Base-by-base conservation (phyloP, 2,113 vertebrate genomes). In the Otocyon megalotis region DNA sequence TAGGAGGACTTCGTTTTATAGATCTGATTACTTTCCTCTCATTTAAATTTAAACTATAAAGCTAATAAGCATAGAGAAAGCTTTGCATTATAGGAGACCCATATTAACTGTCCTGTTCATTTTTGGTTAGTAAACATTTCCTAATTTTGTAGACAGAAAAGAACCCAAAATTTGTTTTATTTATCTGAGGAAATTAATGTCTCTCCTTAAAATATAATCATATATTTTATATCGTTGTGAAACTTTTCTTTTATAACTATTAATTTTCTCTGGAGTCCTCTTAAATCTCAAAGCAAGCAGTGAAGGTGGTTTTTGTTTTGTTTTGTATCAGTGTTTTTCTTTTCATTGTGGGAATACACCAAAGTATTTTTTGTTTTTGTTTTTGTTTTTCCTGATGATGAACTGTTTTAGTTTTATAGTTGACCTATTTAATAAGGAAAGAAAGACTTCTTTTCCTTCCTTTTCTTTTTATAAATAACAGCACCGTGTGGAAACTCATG, bases 21-120 rank as follows among this genome's bases (percentile, higher is more conserved):
- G 43, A 80, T 76, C 11, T 19, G 7, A 58, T 87, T 91, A 53
- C 94, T 92, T 92, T 93, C 4, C 30, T 88, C 16, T 94, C 3
- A 80, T 77, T 90, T 88, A 93, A 85, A 54, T 82, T 71, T 96
- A 80, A 58, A 56, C 4, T 86, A 50, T 92, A 80, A 94, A 48
- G 20, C 37, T 86, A 91, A 54, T 77, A 88, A 69, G 14, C 32
- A 58, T 50, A 63, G 4, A 83, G 32, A 79, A 10, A 60, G 7
- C 26, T 87, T 95, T 74, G 5, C n/a, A 69, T 89, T 84, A 35
- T n/a, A 13, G 82, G 76, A 92, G 8, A 69, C 12, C 32, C 76
- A 13, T 85, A 96, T 86, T 80, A 80, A 94, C 8, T 14, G 7
- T 85, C 22, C 43, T 86, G n/a, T 76, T 26, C 37, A 53, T 69